Conservation (phyloP, 2,888 invertebrate species). For the Tenthredo livida region DNA sequence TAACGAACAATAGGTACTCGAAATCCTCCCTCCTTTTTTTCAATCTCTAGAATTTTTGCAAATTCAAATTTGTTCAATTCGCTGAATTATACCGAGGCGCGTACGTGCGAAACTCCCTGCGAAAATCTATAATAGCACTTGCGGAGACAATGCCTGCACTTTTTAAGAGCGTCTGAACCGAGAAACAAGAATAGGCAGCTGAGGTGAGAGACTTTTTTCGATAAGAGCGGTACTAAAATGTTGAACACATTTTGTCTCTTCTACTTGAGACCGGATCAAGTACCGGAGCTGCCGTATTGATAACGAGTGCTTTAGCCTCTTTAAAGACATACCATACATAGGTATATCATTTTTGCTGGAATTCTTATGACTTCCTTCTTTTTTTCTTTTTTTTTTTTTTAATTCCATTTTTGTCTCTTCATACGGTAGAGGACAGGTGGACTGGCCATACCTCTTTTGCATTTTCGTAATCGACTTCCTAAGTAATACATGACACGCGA, state of each 20-base stretch:
- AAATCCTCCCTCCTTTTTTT: background rate
- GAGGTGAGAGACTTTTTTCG: background rate
- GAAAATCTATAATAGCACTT: background rate
- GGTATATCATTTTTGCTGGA: background rate
- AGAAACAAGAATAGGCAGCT: background rate
- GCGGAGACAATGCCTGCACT: slow-evolving; percentile 2
- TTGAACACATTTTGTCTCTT: slow-evolving; percentile 17
- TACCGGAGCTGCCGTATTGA: background rate
- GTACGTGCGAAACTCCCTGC: background rate
- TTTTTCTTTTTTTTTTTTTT: background rate
- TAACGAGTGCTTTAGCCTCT: background rate
- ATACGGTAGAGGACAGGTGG: background rate
- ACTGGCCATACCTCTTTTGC: background rate
- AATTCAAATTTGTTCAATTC: background rate
- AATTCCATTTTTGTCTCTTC: background rate
- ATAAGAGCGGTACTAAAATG: background rate
- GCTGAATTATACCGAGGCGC: background rate
- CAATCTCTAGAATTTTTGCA: too few species aligned
- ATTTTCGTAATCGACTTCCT: slow-evolving; percentile 10
- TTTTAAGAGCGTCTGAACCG: background rate
- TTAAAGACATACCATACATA: background rate
- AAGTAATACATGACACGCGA: slow-evolving; percentile 31
- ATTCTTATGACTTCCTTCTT: background rate
- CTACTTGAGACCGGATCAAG: slow-evolving; percentile 26
- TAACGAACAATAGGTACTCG: background rate